Evolutionary conservation across 2,888 invertebrate species (phyloP), one percentile per base, ranked within the genome.

Genomic region (Gryllus longicercus): DNA sequence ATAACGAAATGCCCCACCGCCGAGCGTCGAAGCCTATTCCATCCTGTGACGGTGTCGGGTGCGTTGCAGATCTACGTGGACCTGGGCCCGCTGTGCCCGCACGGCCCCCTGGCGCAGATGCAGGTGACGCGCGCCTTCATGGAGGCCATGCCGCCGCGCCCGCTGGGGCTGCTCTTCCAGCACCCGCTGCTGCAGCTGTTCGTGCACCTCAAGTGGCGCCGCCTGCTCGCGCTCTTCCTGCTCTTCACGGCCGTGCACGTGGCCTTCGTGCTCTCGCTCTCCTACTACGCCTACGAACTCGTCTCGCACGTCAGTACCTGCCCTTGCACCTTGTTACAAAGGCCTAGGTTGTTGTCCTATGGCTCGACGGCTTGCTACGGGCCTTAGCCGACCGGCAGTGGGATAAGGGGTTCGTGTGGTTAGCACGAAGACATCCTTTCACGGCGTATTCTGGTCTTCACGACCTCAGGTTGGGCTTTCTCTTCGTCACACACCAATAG

Each of bases 191-290:
- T 89, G 80, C 88, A 89, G 83, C 85, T 87, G 14, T 89, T 88
- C 83, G 86, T 89, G 51, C 86, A 86, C 50, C 84, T 90, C 50
- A 90, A 90, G 84, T 90, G 90, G 90, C 83, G 86, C n/a, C 87
- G 86, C 82, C 86, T 90, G 25, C 85, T 88, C 76, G 85, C 86
- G 76, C 88, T 90, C 82, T 90, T 90, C 83, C 88, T 87, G 80
- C 82, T 87, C 38, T 85, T 89, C 78, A 86, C 88, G 12, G 82
- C 84, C 25, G 84, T 87, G 25, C 88, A 89, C 80, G 83, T 86
- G 2, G 82, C 86, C 14, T 88, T 88, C 82, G 88, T 88, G 25
- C 81, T 86, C 2, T 87, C 87, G 12, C 83, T 89, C 74, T 88
- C 89, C 2, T 80, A 84, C 18, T 88, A 87, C 82, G 86, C 85